Evolutionary conservation across 2,113 vertebrate species (phyloP).

Genomic region (Vanacampus margaritifer): DNA sequence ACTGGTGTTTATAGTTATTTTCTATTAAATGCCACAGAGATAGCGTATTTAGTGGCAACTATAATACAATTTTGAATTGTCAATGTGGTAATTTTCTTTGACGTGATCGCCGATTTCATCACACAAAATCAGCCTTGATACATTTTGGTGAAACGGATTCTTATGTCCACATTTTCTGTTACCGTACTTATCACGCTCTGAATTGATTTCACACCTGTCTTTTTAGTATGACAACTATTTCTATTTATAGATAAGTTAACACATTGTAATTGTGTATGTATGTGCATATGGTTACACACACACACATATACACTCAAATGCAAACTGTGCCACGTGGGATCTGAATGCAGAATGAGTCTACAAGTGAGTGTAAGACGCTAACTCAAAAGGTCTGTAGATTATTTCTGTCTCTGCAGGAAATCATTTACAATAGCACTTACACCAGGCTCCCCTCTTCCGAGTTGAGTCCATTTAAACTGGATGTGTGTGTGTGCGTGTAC

Average conservation of each 20-base stretch:
- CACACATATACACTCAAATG: conserved; percentile 37
- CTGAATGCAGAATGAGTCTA: conserved; percentile 45
- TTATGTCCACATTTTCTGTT: conserved; percentile 8
- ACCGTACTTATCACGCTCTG: neutral
- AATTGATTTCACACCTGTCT: conserved; percentile 22
- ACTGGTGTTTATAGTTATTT: too few relatives aligned
- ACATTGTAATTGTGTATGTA: conserved; percentile 7
- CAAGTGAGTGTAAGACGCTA: conserved; percentile 63
- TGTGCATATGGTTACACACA: conserved; percentile 12
- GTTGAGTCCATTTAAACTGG: conserved; percentile 42
- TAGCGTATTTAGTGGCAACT: too few relatives aligned
- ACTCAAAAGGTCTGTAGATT: conserved; percentile 60
- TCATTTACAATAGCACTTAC: conserved; percentile 59
- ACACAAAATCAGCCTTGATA: neutral
- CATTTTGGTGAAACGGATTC: conserved; percentile 6
- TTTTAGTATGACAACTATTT: conserved; percentile 12
- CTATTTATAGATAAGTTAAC: conserved; percentile 21
- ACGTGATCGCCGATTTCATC: too few relatives aligned
- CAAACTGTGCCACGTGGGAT: neutral
- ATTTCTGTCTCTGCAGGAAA: conserved; percentile 68
- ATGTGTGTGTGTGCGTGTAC: conserved; percentile 13
- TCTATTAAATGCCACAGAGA: too few relatives aligned
- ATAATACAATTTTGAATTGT: too few relatives aligned
- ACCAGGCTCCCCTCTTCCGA: conserved; percentile 19
- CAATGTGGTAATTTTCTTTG: too few relatives aligned